Conservation (phyloP, 1,140 invertebrate genomes). For the Nymphalis io region DNA sequence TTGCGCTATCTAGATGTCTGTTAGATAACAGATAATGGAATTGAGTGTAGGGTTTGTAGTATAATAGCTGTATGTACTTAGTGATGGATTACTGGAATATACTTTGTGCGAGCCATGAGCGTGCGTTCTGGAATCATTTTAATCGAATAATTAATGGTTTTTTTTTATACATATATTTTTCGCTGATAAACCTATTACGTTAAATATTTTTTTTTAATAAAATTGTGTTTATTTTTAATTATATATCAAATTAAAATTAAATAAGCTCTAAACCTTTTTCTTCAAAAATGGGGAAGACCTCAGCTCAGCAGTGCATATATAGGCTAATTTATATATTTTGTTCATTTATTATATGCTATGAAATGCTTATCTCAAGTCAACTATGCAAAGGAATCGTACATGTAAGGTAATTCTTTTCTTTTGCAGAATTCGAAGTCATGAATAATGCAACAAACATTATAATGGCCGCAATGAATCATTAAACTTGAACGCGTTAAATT, state of each 20-base stretch:
- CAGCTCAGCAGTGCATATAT: no score
- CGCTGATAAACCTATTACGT: not conserved
- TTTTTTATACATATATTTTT: not conserved
- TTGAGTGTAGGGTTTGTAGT: conserved; percentile 18
- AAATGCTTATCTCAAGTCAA: not conserved
- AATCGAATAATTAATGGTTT: not conserved
- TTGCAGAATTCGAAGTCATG: conserved; percentile 11
- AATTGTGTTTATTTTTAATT: no score
- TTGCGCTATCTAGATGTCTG: conserved; percentile 46
- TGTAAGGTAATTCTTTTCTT: not conserved
- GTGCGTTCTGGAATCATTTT: not conserved
- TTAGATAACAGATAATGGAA: conserved; percentile 32
- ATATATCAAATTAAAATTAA: no score
- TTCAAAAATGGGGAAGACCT: no score
- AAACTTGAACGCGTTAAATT: conserved; percentile 17
- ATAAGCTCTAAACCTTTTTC: no score
- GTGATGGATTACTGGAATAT: conserved; percentile 19
- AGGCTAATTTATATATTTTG: no score
- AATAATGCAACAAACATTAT: conserved; percentile 31
- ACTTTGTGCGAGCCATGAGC: conserved; percentile 16
- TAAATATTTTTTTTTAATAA: not conserved
- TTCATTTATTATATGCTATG: no score
- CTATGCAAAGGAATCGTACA: not conserved
- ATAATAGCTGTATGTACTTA: conserved; percentile 9
- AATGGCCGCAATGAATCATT: conserved; percentile 26